Conservation (phyloP, 2,888 invertebrate species). For the Altica lythri region DNA sequence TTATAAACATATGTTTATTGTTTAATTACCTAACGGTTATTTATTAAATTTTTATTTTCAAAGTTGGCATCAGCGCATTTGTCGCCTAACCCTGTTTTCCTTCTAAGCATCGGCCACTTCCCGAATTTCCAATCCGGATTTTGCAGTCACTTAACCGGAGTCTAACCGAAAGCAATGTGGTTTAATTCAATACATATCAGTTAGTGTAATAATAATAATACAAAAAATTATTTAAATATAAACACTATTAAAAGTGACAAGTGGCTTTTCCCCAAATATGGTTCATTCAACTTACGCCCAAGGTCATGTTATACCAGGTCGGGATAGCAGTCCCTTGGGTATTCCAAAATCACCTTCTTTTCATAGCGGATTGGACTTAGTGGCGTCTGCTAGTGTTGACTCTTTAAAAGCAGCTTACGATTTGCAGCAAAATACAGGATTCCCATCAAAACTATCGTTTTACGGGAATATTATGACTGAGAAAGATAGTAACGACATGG, state of each 20-base stretch:
- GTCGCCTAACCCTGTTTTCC: slow-evolving; percentile 19
- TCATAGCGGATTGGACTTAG: slow-evolving; percentile 83
- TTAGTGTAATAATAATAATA: no score
- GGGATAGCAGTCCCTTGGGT: slow-evolving; percentile 52
- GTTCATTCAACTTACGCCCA: slow-evolving; percentile 57
- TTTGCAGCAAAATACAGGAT: slow-evolving; percentile 44
- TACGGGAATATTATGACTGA: slow-evolving; percentile 15
- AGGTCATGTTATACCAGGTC: slow-evolving; percentile 54
- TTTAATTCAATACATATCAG: no score
- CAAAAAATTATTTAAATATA: no score
- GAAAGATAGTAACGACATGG: slow-evolving; percentile 6
- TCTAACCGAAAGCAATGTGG: background rate
- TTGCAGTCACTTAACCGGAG: slow-evolving; percentile 7
- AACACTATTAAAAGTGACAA: no score
- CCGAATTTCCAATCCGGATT: slow-evolving; percentile 17
- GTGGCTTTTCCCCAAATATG: slow-evolving; percentile 48
- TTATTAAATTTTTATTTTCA: background rate
- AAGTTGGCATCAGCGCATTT: slow-evolving; percentile 14
- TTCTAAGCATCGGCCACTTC: slow-evolving; percentile 18
- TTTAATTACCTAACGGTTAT: no score
- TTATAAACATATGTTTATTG: no score
- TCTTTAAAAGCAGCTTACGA: slow-evolving; percentile 56
- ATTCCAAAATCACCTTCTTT: slow-evolving; percentile 88
- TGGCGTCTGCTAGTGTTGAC: slow-evolving; percentile 64
- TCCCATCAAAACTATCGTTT: slow-evolving; percentile 27